These are phyloP conservation scores for Protobothrops flavoviridis DNA, from an alignment of 2,113 vertebrate species.

Conservation along the genomic window DNA sequence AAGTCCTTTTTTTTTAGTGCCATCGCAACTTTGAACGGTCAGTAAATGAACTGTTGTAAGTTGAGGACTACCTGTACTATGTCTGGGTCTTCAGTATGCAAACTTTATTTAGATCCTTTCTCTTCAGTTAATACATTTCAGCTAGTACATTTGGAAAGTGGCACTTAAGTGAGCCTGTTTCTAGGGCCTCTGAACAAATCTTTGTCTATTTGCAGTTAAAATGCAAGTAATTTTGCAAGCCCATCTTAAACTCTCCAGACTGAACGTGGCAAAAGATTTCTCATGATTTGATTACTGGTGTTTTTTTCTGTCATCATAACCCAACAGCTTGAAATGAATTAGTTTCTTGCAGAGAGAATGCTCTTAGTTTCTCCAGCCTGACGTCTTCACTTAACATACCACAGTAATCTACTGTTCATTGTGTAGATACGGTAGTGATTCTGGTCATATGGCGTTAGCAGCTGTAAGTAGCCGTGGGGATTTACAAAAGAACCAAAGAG, in stretches of 20 bases:
- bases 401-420: slow-evolving; percentile 32
- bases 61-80: not conserved
- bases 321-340: slow-evolving; percentile 2
- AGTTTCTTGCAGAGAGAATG: slow-evolving; percentile 13
- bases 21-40: too few relatives aligned
- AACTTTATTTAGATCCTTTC: not conserved
- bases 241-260: not conserved
- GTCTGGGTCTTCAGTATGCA: not conserved
- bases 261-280: not conserved
- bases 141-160: not conserved
- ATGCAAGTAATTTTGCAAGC: not conserved
- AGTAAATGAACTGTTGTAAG: too few relatives aligned
- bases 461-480: slow-evolving; percentile 47
- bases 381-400: slow-evolving; percentile 21
- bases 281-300: not conserved
- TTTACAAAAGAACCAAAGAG: slow-evolving; percentile 43
- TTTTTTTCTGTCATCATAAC: not conserved
- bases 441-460: not conserved
- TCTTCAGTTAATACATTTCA: not conserved
- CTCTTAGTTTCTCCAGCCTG: slow-evolving; percentile 37
- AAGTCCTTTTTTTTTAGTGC: too few relatives aligned
- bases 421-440: slow-evolving; percentile 48
- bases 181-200: not conserved
- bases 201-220: not conserved
- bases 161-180: not conserved